Evolutionary conservation across 2,113 vertebrate genomes (phyloP), one percentile per base, ranked within the genome.

Genomic region (Tiliqua scincoides): DNA sequence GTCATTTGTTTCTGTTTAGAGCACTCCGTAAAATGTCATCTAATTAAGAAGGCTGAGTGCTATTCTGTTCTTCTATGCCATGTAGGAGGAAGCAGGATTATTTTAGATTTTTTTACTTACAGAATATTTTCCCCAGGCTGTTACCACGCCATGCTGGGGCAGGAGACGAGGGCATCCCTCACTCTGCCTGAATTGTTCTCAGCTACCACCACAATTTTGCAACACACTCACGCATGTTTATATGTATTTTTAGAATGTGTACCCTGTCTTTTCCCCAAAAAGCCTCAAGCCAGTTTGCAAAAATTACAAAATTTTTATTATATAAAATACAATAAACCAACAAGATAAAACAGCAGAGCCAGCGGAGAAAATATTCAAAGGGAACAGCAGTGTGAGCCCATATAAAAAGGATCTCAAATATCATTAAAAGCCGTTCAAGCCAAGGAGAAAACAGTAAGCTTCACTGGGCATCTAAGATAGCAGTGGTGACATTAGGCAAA

Each of bases 1-100:
- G 74, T 88, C 79, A 86, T 79, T 72, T 87, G 43, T 3, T 59
- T 48, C 84, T 52, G 6, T 61, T 68, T 78, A 35, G 23, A 67
- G 77, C 79, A 70, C 27, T 79, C 57, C 73, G 40, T 25, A 73
- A 57, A 82, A 88, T 88, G 74, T 3, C 3, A 40, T 85, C 71
- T 48, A 68, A 86, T 76, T 85, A 87, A 71, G 25, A 52, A 17
- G 0, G 0, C 15, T 54, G 57, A 30, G 52, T 14, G n/a, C 35
- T 72, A 76, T n/a, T 48, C 1, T 0, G n/a, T 40, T 25, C 63
- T 78, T 87, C 17, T 62, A 89, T 61, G 57, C 65, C 62, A 14
- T 9, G 73, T 43, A 82, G 3, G 74, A 92, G 83, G 21, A n/a
- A 86, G 63, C 1, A 8, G 14, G 12, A 4, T 1, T 84, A 80